Evolutionary conservation across 2,797 vertebrate genomes (phyloP), one percentile per base, ranked within the genome.

Genomic region (Hippocampus kuda): DNA sequence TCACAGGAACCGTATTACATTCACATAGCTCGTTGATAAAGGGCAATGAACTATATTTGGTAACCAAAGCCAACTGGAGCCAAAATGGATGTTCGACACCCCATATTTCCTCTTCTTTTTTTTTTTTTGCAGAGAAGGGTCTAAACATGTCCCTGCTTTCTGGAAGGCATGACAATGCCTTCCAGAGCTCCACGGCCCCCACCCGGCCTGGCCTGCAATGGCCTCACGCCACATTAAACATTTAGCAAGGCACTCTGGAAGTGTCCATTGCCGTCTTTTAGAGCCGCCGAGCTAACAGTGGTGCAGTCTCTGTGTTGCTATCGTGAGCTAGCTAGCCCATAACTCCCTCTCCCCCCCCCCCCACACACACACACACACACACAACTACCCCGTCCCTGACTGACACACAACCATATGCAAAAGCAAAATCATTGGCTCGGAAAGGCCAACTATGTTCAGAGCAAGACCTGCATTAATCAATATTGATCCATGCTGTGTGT

Each of bases 161-260:
- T 64, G 41, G 61, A 42, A n/a, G 34, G 60, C 60, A 62, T 38
- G 4, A 2, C 20, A 20, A 80, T 68, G 44, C 63, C 46, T 72
- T 69, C 77, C 68, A n/a, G 63, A 65, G 41, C 77, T 75, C 79
- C 79, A 70, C 78, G 77, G 79, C 83, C 82, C 83, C 78, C 82
- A 78, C 78, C 81, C 78, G 65, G 69, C 83, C 82, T 77, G 79
- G 86, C 81, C 85, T 83, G 81, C 77, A 80, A 87, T 84, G 86
- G 87, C 86, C 86, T 86, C 86, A 84, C 84, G 86, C 84, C 85
- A 89, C 87, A 90, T 90, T 88, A 90, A 89, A 90, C 86, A 89
- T 90, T 90, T 87, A 90, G 83, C 69, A 79, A 84, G 79, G 82
- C 86, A 86, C 86, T 89, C 85, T 86, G 85, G 83, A 79, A 87